A percentile compares a stretch with the other conserved stretches of the same genome.
phyloP scores from a whole-genome alignment of 2,888 invertebrate genomes.

The Drosophila anomelani region DNA sequence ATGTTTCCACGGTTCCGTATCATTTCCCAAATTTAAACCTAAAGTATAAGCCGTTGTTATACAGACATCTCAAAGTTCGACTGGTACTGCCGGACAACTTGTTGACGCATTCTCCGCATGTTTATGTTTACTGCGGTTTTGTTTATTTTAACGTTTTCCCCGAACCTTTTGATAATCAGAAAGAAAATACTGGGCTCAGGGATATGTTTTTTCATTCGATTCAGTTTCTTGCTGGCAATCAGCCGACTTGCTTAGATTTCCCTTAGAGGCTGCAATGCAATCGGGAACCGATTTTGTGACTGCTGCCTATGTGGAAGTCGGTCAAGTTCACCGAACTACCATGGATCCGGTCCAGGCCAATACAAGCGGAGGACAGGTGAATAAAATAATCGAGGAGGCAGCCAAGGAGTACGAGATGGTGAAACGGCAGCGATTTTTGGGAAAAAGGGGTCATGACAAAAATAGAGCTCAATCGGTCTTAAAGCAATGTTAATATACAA shows the following conservation, averaged over 20 bases:
- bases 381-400: conserved; percentile 58
- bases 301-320: conserved; percentile 60
- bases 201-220: not conserved
- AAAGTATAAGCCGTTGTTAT: not conserved
- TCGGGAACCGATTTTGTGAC: conserved; percentile 46
- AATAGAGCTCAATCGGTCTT: not conserved
- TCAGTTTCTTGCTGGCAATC: conserved; percentile 44
- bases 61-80: not conserved
- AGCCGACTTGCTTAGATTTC: conserved; percentile 1
- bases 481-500: not conserved
- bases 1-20: not conserved
- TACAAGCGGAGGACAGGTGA: conserved; percentile 20
- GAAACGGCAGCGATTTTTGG: conserved; percentile 38
- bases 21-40: not conserved
- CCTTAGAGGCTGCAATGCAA: conserved; percentile 24
- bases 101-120: conserved; percentile 20
- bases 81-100: conserved; percentile 7
- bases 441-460: not conserved
- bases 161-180: not conserved
- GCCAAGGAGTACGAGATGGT: conserved; percentile 54
- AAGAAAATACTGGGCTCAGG: not conserved
- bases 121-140: conserved; percentile 40
- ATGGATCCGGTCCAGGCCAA: conserved; percentile 20
- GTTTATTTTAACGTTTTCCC: conserved; percentile 4
- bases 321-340: not conserved